Evolutionary conservation across 2,888 invertebrate species (phyloP).

Genomic region (Pycnomerus fuliginosus): DNA sequence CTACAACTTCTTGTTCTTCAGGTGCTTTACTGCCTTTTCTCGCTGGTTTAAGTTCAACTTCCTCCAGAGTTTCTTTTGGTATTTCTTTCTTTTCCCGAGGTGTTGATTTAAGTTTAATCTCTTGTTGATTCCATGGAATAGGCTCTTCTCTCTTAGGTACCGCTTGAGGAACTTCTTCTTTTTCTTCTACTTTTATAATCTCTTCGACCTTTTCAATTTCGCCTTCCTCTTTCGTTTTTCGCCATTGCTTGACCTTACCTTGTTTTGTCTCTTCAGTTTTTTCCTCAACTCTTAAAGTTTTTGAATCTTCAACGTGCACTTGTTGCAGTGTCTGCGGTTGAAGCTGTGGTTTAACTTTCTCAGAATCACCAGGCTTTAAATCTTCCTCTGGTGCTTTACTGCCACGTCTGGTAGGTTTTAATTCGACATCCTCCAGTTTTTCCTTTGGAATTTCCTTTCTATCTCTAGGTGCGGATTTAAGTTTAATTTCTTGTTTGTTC

Average conservation of each 20-base stretch:
- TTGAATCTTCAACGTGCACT: conserved; percentile 7
- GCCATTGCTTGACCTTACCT: conserved; percentile 19
- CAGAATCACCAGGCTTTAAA: conserved; percentile 31
- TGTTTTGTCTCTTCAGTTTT: conserved; percentile 33
- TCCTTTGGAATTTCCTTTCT: conserved; percentile 23
- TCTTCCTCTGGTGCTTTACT: conserved; percentile 37
- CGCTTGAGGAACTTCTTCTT: no score
- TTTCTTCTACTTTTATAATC: background rate
- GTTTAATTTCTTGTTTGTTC: conserved; percentile 17
- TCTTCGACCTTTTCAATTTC: conserved; percentile 30
- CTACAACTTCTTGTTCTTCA: conserved; percentile 36
- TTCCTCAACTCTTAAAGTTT: conserved; percentile 40
- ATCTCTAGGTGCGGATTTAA: conserved; percentile 16
- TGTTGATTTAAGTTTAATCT: conserved; percentile 55
- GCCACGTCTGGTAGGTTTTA: conserved; percentile 31
- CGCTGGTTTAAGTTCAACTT: conserved; percentile 15
- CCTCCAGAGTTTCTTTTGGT: conserved; percentile 13
- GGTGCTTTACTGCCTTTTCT: conserved; percentile 35
- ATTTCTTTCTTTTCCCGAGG: conserved; percentile 33
- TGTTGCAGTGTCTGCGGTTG: background rate
- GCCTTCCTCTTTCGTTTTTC: conserved; percentile 37
- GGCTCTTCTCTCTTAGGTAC: conserved; percentile 22
- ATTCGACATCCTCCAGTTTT: conserved; percentile 33
- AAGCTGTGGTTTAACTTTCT: background rate
- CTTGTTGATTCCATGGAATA: conserved; percentile 54